Percentiles rank a stretch among this genome's conserved stretches.
Conservation (phyloP, 2,888 invertebrate species). For the Argynnis bischoffii region DNA sequence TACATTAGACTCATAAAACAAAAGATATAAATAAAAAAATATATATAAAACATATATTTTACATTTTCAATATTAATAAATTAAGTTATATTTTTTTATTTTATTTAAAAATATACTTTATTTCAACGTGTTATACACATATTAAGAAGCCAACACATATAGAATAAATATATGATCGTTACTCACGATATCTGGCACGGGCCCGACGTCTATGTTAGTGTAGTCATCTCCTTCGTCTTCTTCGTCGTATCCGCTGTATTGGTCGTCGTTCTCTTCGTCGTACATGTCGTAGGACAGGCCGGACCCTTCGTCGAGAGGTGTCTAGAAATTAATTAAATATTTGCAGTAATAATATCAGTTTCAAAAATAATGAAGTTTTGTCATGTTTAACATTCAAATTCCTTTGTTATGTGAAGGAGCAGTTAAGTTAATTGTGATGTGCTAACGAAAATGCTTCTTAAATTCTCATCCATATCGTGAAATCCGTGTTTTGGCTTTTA, state of each 20-base stretch:
- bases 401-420: no score
- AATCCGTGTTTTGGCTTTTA: no score
- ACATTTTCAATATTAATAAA: no score
- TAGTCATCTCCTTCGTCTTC: conserved; percentile 59
- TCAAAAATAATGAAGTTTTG: no score
- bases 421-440: no score
- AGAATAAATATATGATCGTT: neutral
- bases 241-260: conserved; percentile 70
- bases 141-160: neutral
- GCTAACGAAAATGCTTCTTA: no score
- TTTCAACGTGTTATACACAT: neutral
- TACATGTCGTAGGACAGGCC: conserved; percentile 66
- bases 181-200: conserved; percentile 62
- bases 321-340: conserved; percentile 40
- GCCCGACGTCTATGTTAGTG: conserved; percentile 53
- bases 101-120: neutral
- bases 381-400: no score
- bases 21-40: no score
- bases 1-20: no score
- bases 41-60: no score
- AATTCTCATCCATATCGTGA: no score
- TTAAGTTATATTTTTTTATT: neutral
- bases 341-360: neutral
- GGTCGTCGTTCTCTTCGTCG: conserved; percentile 67
- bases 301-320: conserved; percentile 61